These are phyloP conservation scores for Himalopsyche tibetana DNA, from an alignment of 2,888 invertebrate genomes.

Conservation along the genomic window DNA sequence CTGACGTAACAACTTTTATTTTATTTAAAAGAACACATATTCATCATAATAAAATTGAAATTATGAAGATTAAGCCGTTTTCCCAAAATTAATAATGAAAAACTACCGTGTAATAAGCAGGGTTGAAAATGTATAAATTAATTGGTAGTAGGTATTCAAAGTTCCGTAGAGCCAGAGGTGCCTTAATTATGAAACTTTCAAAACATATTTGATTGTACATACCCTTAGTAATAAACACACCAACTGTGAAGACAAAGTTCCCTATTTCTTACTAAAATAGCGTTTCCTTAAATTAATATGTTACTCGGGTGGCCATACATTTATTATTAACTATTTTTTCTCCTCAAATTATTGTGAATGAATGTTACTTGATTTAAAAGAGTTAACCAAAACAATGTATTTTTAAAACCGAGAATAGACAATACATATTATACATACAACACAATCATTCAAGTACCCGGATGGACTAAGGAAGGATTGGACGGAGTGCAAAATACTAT, in stretches of 20 bases:
- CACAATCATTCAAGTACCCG: too few relatives aligned
- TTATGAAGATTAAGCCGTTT: neutral
- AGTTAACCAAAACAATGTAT: too few relatives aligned
- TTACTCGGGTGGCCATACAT: too few relatives aligned
- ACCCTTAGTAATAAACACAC: constrained; percentile 32
- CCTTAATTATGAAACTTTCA: constrained; percentile 38
- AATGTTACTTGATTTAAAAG: too few relatives aligned
- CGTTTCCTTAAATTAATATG: neutral
- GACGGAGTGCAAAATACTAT: too few relatives aligned
- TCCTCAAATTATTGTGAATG: too few relatives aligned
- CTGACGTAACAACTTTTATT: too few relatives aligned
- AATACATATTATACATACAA: too few relatives aligned
- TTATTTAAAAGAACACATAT: too few relatives aligned
- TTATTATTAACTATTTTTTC: too few relatives aligned
- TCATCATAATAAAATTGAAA: neutral
- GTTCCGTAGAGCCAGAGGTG: neutral
- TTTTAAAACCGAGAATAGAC: too few relatives aligned
- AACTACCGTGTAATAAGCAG: neutral
- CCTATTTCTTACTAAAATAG: neutral
- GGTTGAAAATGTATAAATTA: constrained; percentile 13
- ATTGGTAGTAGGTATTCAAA: constrained; percentile 10
- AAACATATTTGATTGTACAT: constrained; percentile 32
- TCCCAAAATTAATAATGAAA: constrained; percentile 12
- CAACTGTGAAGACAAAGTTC: constrained; percentile 19
- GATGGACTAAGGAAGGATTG: too few relatives aligned